Percentiles rank a stretch among this genome's conserved stretches.
These are phyloP conservation scores for Premnoplex brunnescens DNA, from an alignment of 2,797 vertebrate genomes.

Conservation along the genomic window DNA sequence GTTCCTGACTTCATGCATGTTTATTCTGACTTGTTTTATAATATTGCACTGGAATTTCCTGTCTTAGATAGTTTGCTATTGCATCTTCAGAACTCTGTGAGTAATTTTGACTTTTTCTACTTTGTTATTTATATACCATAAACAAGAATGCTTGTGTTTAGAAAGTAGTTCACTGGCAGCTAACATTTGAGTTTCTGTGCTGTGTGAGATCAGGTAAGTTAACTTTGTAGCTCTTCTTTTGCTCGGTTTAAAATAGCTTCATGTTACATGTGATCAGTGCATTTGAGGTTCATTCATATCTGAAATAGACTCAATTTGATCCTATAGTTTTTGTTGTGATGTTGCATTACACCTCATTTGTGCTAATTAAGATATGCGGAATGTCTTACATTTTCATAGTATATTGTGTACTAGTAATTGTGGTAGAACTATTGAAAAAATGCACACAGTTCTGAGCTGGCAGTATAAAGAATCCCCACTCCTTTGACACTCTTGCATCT, in stretches of 20 bases:
- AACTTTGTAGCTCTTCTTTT: constrained; percentile 23
- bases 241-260: constrained; percentile 3
- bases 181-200: constrained; percentile 16
- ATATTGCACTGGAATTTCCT: constrained; percentile 76
- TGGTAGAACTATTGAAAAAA: neutral
- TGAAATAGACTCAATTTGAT: neutral
- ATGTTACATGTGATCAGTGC: neutral
- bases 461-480: neutral
- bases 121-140: constrained; percentile 63
- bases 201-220: constrained; percentile 31
- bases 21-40: constrained; percentile 66
- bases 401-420: neutral
- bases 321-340: neutral
- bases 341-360: neutral
- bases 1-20: constrained; percentile 70
- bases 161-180: constrained; percentile 38
- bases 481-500: neutral
- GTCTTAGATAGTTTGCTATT: constrained; percentile 73
- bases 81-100: constrained; percentile 78
- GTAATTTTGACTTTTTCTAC: constrained; percentile 72
- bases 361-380: neutral
- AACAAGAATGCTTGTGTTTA: constrained; percentile 58
- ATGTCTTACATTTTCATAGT: neutral
- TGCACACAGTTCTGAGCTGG: neutral
- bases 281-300: neutral